These are phyloP conservation scores for Lasioglossum albipes DNA, from an alignment of 1,140 invertebrate genomes.

Conservation along the genomic window DNA sequence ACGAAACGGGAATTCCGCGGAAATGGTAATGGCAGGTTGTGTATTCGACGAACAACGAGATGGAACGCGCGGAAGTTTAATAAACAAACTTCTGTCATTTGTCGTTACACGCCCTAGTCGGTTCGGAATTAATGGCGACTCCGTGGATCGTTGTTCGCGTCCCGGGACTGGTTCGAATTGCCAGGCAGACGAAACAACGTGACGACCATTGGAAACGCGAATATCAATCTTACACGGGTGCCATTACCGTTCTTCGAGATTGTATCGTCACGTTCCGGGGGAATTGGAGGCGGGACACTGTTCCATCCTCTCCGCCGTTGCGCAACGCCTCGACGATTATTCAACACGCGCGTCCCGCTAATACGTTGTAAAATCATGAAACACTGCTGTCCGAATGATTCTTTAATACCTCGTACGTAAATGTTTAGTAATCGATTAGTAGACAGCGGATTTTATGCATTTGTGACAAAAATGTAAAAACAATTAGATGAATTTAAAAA, in stretches of 20 bases:
- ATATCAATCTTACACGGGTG: neutral
- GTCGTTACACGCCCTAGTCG: neutral
- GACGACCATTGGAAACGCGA: neutral
- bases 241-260: neutral
- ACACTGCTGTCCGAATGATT: no score
- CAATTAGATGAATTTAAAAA: no score
- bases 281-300: neutral
- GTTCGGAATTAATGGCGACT: constrained; percentile 45
- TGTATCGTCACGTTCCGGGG: neutral
- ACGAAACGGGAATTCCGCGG: neutral
- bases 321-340: neutral
- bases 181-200: neutral
- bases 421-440: no score
- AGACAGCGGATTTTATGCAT: no score
- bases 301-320: neutral
- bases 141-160: neutral
- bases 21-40: neutral
- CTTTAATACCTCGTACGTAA: no score
- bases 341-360: neutral
- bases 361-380: neutral
- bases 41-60: neutral
- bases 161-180: constrained; percentile 35
- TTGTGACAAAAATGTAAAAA: no score
- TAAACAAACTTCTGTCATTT: constrained; percentile 24
- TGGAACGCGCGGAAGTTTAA: neutral